These are phyloP conservation scores for Achlya flavicornis DNA, from an alignment of 2,888 invertebrate genomes.

Conservation along the genomic window DNA sequence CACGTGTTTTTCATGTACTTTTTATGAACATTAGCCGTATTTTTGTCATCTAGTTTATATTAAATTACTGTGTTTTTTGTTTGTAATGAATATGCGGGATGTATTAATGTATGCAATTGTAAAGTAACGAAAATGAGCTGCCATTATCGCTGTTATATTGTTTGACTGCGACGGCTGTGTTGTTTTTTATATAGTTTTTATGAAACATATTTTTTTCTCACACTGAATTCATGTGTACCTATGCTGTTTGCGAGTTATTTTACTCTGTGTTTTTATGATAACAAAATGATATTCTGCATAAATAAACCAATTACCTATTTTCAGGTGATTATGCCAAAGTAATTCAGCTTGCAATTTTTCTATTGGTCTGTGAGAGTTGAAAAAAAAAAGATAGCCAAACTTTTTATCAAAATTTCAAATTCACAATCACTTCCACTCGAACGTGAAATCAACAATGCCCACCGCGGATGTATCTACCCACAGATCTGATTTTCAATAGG, in stretches of 20 bases:
- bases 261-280: too few relatives aligned
- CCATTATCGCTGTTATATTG: conserved; percentile 64
- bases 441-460: conserved; percentile 62
- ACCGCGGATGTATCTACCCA: conserved; percentile 81
- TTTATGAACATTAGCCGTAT: conserved; percentile 75
- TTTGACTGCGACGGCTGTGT: conserved; percentile 38
- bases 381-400: not conserved
- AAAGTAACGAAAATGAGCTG: conserved; percentile 66
- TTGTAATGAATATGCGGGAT: conserved; percentile 79
- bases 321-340: not conserved
- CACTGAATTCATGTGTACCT: too few relatives aligned
- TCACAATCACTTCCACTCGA: conserved; percentile 63
- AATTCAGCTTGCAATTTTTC: conserved; percentile 3
- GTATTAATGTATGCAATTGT: conserved; percentile 68
- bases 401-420: conserved; percentile 25
- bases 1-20: conserved; percentile 61
- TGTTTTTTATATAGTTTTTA: conserved; percentile 34
- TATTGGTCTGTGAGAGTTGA: not conserved
- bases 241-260: too few relatives aligned
- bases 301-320: too few relatives aligned
- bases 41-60: conserved; percentile 82
- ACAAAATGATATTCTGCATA: too few relatives aligned
- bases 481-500: conserved; percentile 74
- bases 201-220: conserved; percentile 8
- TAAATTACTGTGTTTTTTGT: conserved; percentile 79